Percentiles rank a stretch among this genome's conserved stretches.
These are phyloP conservation scores for Cairina moschata DNA, from an alignment of 2,113 vertebrate species.

Conservation along the genomic window DNA sequence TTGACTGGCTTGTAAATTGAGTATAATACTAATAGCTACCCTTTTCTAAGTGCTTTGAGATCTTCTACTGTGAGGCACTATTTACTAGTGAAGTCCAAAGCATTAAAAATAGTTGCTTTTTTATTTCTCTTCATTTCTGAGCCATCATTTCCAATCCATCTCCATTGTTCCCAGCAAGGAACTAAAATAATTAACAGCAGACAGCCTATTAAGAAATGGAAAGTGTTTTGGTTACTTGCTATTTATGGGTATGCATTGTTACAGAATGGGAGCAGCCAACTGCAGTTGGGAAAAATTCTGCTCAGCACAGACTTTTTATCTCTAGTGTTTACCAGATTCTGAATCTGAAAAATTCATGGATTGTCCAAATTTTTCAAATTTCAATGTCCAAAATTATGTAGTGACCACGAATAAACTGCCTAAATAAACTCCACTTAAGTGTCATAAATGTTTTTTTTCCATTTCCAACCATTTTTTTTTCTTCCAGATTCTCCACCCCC, in stretches of 20 bases:
- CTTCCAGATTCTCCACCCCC: not conserved
- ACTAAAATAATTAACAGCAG: constrained; percentile 65
- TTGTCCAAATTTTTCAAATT: not conserved
- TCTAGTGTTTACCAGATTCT: not conserved
- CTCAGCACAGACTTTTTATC: not conserved
- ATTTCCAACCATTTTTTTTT: not conserved
- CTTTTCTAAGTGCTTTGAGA: not conserved
- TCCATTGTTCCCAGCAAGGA: constrained; percentile 51
- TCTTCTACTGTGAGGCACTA: not conserved
- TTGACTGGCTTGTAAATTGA: not conserved
- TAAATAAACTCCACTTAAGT: not conserved
- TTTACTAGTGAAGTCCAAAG: not conserved
- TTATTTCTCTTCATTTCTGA: constrained; percentile 28
- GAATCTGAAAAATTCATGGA: not conserved
- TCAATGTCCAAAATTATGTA: not conserved
- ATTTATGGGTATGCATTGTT: constrained; percentile 39
- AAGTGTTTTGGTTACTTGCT: constrained; percentile 56
- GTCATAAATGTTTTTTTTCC: not conserved
- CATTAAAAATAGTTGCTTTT: constrained; percentile 10
- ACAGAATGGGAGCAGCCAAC: not conserved
- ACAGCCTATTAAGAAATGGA: constrained; percentile 61
- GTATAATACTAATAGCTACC: not conserved
- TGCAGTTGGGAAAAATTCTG: not conserved
- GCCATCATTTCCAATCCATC: constrained; percentile 21
- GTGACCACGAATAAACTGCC: not conserved